Conservation (phyloP, 64 coral and sea anemone genomes). For the Montipora cactus region DNA sequence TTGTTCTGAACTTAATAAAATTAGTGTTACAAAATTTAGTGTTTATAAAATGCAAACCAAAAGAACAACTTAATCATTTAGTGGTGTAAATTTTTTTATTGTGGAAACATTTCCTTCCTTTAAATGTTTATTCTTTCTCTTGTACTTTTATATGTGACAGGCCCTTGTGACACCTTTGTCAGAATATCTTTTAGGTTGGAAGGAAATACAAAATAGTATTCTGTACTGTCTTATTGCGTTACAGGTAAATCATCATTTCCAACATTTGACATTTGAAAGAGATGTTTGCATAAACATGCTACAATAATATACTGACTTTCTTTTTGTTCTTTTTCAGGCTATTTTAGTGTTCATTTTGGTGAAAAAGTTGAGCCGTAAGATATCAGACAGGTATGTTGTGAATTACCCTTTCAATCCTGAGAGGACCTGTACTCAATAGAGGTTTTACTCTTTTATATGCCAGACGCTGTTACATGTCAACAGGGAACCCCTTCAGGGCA, state of each 20-base stretch:
- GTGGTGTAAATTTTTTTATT: too few species aligned
- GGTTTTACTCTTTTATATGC: too few species aligned
- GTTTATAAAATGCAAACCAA: too few species aligned
- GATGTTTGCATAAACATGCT: too few species aligned
- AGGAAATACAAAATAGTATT: constrained; percentile 79
- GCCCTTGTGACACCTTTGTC: constrained; percentile 80
- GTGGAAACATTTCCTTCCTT: too few species aligned
- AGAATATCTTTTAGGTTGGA: constrained; percentile 76
- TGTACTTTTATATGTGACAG: constrained; percentile 17
- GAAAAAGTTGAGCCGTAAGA: constrained; percentile 72
- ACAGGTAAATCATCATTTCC: constrained; percentile 53
- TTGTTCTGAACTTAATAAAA: too few species aligned
- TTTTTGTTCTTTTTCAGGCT: constrained; percentile 59
- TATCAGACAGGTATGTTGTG: constrained; percentile 82
- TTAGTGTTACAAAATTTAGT: too few species aligned
- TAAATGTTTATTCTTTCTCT: neutral
- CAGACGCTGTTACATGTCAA: too few species aligned
- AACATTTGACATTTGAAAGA: too few species aligned
- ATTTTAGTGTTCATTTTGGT: constrained; percentile 82
- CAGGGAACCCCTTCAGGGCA: too few species aligned
- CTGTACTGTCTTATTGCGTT: constrained; percentile 81
- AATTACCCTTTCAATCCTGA: neutral
- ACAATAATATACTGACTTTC: neutral
- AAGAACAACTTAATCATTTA: too few species aligned
- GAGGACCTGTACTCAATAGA: too few species aligned